A percentile compares a stretch with the other conserved stretches of the same genome.
phyloP scores from a whole-genome alignment of 2,888 invertebrate species.

The Bugulina stolonifera region DNA sequence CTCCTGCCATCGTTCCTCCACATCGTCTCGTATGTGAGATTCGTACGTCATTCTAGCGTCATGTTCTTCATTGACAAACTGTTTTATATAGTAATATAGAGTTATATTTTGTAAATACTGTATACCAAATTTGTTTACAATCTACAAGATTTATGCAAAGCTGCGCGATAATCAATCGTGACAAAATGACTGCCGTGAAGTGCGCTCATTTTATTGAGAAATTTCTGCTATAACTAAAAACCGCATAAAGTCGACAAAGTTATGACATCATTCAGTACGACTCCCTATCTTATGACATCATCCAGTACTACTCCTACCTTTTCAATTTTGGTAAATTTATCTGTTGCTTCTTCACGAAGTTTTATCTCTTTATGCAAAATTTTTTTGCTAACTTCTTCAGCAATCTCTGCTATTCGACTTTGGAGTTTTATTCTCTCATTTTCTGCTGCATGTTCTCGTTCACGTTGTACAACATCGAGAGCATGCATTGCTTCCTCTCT shows the following conservation, averaged over 20 bases:
- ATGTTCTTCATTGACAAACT: constrained; percentile 43
- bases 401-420: constrained; percentile 41
- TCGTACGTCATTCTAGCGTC: constrained; percentile 41
- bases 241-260: too few species aligned
- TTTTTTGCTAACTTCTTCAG: constrained; percentile 48
- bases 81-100: background rate
- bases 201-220: too few species aligned
- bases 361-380: constrained; percentile 47
- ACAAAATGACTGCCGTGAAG: too few species aligned
- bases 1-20: constrained; percentile 39
- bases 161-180: too few species aligned
- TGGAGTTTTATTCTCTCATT: constrained; percentile 43
- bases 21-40: constrained; percentile 38
- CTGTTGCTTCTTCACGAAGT: constrained; percentile 47
- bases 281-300: too few species aligned
- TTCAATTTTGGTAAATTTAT: constrained; percentile 41
- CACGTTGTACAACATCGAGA: constrained; percentile 45
- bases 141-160: too few species aligned
- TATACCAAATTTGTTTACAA: background rate
- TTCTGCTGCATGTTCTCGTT: constrained; percentile 45
- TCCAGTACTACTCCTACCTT: too few species aligned
- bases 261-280: too few species aligned
- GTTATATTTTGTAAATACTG: background rate
- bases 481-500: constrained; percentile 47
- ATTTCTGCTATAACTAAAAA: too few species aligned